Evolutionary conservation across 2,113 vertebrate species (phyloP).

Genomic region (Mastomys coucha): DNA sequence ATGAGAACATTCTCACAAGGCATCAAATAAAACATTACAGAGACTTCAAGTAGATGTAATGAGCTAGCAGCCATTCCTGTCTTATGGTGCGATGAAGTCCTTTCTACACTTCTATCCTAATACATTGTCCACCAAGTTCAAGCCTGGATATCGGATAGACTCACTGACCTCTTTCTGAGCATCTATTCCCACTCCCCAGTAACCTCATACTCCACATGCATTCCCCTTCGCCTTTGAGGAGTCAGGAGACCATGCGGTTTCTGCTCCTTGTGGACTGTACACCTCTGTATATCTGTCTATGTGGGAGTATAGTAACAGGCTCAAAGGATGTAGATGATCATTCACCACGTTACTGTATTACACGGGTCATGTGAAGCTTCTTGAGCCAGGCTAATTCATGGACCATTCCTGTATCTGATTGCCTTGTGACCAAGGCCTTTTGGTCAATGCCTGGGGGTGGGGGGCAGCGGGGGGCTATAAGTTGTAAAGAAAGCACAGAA

Average conservation of each 20-base stretch:
- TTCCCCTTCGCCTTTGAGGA: neutral
- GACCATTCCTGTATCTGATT: neutral
- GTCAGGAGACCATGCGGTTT: neutral
- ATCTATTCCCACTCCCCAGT: neutral
- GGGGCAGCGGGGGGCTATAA: neutral
- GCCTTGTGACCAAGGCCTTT: neutral
- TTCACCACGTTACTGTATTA: no score
- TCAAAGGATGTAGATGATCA: neutral
- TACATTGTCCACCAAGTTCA: neutral
- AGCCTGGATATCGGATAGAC: neutral
- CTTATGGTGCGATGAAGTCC: neutral
- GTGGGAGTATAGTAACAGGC: neutral
- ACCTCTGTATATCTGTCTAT: neutral
- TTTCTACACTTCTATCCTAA: neutral
- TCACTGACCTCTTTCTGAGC: neutral
- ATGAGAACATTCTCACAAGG: neutral
- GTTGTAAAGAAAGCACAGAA: neutral
- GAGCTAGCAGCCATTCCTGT: neutral
- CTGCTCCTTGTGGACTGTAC: neutral
- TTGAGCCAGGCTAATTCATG: neutral
- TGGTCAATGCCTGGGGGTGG: neutral
- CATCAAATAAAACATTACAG: neutral
- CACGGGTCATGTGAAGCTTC: neutral
- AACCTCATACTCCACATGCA: neutral
- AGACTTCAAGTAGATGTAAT: neutral